Evolutionary conservation across 2,113 vertebrate genomes (phyloP).

Genomic region (Ammodytes dubius): DNA sequence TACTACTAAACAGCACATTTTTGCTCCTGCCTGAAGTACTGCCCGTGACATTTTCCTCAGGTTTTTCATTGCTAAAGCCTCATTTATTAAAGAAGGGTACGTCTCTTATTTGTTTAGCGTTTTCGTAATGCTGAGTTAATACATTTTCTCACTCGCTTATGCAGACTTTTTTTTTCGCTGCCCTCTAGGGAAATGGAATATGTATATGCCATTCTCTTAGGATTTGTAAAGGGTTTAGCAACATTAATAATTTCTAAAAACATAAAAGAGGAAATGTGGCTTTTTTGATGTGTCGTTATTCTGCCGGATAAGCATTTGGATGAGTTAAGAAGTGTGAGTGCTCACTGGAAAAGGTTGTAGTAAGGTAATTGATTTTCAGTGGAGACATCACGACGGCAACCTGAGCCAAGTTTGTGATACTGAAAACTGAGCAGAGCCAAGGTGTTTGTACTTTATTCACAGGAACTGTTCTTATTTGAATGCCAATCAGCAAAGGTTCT

Average conservation of each 20-base stretch:
- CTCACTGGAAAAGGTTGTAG: constrained; percentile 27
- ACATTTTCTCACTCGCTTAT: constrained; percentile 70
- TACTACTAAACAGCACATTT: constrained; percentile 46
- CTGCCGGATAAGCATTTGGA: constrained; percentile 68
- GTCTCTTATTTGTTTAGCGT: constrained; percentile 79
- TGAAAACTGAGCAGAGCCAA: neutral
- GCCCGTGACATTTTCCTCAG: constrained; percentile 25
- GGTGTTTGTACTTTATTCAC: neutral
- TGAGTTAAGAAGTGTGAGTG: constrained; percentile 30
- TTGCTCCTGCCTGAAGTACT: constrained; percentile 25
- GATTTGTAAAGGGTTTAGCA: constrained; percentile 76
- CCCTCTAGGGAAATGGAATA: constrained; percentile 82
- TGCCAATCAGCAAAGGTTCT: neutral
- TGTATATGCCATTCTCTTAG: constrained; percentile 78
- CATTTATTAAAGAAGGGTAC: constrained; percentile 63
- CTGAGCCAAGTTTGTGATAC: constrained; percentile 8
- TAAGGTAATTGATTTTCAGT: constrained; percentile 30
- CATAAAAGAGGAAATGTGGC: constrained; percentile 72
- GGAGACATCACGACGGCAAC: neutral
- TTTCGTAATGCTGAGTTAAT: constrained; percentile 72
- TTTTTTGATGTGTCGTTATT: constrained; percentile 67
- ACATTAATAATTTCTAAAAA: constrained; percentile 84
- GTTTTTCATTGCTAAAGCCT: constrained; percentile 57
- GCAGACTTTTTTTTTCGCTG: constrained; percentile 56
- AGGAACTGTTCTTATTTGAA: neutral